phyloP scores from a whole-genome alignment of 2,888 invertebrate genomes.

The Ophion obscuratus region DNA sequence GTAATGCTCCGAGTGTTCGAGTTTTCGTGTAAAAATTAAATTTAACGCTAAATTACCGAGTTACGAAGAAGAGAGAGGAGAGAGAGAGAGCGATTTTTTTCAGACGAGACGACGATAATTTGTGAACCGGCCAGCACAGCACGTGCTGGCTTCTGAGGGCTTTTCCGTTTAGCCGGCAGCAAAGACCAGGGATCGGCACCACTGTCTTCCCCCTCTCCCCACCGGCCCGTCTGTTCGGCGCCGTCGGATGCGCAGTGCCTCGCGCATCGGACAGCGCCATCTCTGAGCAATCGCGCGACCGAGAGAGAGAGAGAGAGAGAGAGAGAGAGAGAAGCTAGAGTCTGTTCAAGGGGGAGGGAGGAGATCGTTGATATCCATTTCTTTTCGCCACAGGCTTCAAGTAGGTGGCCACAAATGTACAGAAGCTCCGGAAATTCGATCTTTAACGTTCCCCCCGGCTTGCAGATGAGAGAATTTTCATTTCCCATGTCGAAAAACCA shows the following conservation, averaged over 20 bases:
- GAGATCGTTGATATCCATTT: conserved; percentile 41
- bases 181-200: conserved; percentile 53
- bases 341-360: conserved; percentile 44
- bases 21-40: conserved; percentile 13
- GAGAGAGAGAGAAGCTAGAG: not conserved
- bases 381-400: not conserved
- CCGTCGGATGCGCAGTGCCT: not conserved
- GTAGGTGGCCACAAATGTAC: not conserved
- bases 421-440: not conserved
- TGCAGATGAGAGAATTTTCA: too few relatives aligned
- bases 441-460: not conserved
- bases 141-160: conserved; percentile 80
- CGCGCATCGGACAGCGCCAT: conserved; percentile 19
- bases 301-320: not conserved
- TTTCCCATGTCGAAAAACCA: too few relatives aligned
- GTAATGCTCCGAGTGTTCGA: not conserved
- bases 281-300: conserved; percentile 14
- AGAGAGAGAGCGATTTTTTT: conserved; percentile 58
- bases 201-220: conserved; percentile 52
- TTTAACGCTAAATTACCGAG: conserved; percentile 45
- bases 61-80: conserved; percentile 32
- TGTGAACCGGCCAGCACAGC: conserved; percentile 77
- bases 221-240: not conserved
- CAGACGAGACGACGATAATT: conserved; percentile 50
- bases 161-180: conserved; percentile 63